Base-by-base conservation (phyloP, 2,888 invertebrate species). In the Zygothrica quintamaculata region DNA sequence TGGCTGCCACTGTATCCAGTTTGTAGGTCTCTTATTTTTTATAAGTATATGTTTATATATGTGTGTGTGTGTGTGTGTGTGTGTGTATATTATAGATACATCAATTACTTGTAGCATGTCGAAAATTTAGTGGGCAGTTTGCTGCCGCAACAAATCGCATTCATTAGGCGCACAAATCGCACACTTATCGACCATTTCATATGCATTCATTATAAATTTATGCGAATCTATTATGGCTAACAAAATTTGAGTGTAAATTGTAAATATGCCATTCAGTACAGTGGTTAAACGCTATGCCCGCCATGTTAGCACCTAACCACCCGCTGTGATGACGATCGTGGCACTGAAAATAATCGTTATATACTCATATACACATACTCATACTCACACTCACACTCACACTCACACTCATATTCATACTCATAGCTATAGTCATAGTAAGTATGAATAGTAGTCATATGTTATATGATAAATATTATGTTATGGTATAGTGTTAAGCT, bases 111-210 rank as follows among this genome's bases (percentile, higher is more conserved):
- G 18, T 5, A 22, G 18, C 55, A 43, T 56, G 61, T 66, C 36
- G 43, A 48, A 61, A 73, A 75, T 79, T 78, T 78, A 79, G 56
- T 75, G 36, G 64, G 64, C 75, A 76, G 69, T 69, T 77, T 70
- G 57, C 48, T 77, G 76, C 59, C 78, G 61, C 77, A 66, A 77
- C 69, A 80, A 82, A 82, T 77, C 77, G 67, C 57, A 69, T 77
- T 80, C 80, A 79, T 80, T 82, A 80, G 67, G 67, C 77, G 59
- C 74, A 76, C 82, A 81, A 79, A 80, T 82, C 77, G 80, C 64
- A 43, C 50, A 59, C 59, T 74, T 77, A 80, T 82, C 65, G 78
- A 44, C 73, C 78, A 51, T 66, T 70, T 68, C 65, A 65, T 46
- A 50, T 60, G 58, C 64, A 72, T 59, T 65, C 48, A 58, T 60